These are phyloP conservation scores for Incurvaria masculella DNA, from an alignment of 2,888 invertebrate species.

Conservation along the genomic window DNA sequence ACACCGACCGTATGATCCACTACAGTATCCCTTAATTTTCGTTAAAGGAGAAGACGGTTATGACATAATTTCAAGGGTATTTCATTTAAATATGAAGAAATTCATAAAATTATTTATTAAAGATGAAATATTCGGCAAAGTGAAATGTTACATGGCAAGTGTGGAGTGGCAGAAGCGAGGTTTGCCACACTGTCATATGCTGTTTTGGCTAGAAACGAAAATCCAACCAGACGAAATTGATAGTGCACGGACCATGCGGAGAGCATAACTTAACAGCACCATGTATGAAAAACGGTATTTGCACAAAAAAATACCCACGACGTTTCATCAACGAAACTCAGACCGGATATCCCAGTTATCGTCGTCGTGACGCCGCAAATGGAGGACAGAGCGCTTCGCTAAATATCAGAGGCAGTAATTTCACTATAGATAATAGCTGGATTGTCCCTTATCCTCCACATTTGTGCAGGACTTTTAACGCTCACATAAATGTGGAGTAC, in stretches of 20 bases:
- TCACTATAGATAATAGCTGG: background rate
- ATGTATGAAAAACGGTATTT: constrained; percentile 22
- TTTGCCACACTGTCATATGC: constrained; percentile 19
- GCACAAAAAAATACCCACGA: constrained; percentile 25
- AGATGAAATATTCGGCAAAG: constrained; percentile 14
- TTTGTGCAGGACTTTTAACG: too few relatives aligned
- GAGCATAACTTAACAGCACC: constrained; percentile 10
- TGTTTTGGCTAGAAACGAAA: constrained; percentile 17
- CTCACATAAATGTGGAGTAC: too few relatives aligned
- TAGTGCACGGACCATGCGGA: constrained; percentile 16
- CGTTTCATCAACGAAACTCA: constrained; percentile 20
- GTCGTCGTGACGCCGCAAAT: too few relatives aligned
- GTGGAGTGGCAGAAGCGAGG: constrained; percentile 26
- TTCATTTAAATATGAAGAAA: constrained; percentile 22
- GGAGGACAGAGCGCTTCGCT: background rate
- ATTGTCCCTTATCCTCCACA: background rate
- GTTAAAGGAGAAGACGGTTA: constrained; percentile 22
- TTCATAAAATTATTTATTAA: constrained; percentile 17
- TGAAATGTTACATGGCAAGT: constrained; percentile 15
- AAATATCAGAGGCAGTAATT: background rate
- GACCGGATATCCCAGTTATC: constrained; percentile 25
- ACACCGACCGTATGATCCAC: constrained; percentile 22
- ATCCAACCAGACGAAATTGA: constrained; percentile 19
- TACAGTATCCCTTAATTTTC: constrained; percentile 21
- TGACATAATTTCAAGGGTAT: constrained; percentile 26